A percentile compares a stretch with the other conserved stretches of the same genome.
Conservation (phyloP, 2,888 invertebrate genomes). For the Herminia tarsipennalis region DNA sequence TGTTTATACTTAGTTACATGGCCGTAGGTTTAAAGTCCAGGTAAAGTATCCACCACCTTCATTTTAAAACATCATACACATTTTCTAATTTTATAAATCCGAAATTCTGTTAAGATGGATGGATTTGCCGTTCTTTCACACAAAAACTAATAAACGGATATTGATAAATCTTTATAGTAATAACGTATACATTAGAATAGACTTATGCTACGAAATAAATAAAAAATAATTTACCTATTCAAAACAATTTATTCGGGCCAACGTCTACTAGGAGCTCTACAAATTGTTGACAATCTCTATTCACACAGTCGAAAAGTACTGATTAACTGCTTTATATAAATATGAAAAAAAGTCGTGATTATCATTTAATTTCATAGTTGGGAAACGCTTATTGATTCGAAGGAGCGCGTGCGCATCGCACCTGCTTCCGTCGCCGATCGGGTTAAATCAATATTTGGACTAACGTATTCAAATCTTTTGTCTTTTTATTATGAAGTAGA, state of each 20-base stretch:
- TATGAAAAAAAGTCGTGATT: conserved; percentile 80
- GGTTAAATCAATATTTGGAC: conserved; percentile 85
- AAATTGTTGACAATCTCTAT: conserved; percentile 58
- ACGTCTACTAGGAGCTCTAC: too few species aligned
- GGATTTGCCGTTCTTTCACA: too few species aligned
- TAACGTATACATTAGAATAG: too few species aligned
- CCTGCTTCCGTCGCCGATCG: conserved; percentile 83
- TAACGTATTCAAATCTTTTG: conserved; percentile 75
- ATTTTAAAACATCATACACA: too few species aligned
- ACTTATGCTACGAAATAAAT: too few species aligned
- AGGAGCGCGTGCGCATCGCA: conserved; percentile 74
- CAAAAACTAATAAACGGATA: too few species aligned
- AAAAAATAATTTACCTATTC: too few species aligned
- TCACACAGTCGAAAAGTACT: conserved; percentile 66
- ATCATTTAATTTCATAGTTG: conserved; percentile 85
- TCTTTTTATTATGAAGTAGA: conserved; percentile 61
- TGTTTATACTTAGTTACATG: conserved; percentile 18
- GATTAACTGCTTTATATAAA: conserved; percentile 78
- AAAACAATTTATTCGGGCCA: too few species aligned
- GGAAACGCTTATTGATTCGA: conserved; percentile 78
- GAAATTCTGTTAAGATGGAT: too few species aligned
- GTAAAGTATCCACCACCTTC: neutral
- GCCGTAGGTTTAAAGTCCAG: conserved; percentile 1
- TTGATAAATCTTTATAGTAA: too few species aligned
- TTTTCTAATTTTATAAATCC: too few species aligned